These are phyloP conservation scores for Molossus alvarezi DNA, from an alignment of 2,797 vertebrate species.

Conservation along the genomic window DNA sequence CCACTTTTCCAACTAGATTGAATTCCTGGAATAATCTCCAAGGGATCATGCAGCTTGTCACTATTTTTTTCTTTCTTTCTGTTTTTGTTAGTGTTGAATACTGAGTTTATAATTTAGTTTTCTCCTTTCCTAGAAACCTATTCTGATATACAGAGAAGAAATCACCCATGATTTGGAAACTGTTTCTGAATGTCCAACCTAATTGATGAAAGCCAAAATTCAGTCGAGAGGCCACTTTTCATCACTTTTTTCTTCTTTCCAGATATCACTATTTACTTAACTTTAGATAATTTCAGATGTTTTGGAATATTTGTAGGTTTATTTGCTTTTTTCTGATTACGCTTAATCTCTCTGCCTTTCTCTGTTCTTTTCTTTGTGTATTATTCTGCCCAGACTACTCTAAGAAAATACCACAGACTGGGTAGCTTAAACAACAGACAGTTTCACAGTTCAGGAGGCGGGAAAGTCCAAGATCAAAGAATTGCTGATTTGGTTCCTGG, in stretches of 20 bases:
- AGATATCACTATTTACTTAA: background rate
- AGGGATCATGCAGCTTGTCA: background rate
- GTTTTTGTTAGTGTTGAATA: background rate
- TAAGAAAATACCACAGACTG: background rate
- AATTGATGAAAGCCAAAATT: background rate
- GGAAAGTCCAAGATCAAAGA: background rate
- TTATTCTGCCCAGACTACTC: background rate
- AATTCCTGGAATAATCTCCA: background rate
- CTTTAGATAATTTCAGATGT: slow-evolving; percentile 4
- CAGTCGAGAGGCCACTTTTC: background rate
- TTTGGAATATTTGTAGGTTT: background rate
- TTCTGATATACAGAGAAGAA: background rate
- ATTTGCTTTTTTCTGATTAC: background rate
- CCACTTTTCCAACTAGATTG: background rate
- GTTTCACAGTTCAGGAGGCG: background rate
- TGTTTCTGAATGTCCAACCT: background rate
- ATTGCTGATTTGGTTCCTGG: background rate
- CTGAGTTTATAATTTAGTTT: background rate
- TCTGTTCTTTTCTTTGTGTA: background rate
- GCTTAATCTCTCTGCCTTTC: background rate
- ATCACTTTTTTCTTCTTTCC: background rate
- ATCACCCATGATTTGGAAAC: background rate
- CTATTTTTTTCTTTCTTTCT: background rate
- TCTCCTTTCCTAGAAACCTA: background rate
- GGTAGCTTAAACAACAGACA: background rate